phyloP scores from a whole-genome alignment of 2,113 vertebrate genomes.

The Melanerpes formicivorus region DNA sequence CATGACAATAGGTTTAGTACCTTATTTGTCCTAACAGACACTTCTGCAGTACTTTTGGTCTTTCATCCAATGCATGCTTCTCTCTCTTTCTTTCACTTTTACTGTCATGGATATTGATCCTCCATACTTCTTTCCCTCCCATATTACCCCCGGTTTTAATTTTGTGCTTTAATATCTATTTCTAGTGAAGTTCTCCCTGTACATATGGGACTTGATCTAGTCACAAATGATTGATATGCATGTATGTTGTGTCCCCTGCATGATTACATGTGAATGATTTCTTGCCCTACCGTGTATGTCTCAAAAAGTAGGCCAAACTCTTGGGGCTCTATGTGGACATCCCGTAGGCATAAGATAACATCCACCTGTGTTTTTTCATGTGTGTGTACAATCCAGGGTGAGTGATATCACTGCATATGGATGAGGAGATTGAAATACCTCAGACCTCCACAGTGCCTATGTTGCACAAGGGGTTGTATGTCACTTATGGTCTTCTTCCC shows the following conservation, averaged over 20 bases:
- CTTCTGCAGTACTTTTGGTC: not conserved
- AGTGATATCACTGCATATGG: not conserved
- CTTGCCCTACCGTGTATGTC: not conserved
- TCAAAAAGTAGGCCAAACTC: not conserved
- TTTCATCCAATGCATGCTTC: not conserved
- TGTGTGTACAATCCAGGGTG: not conserved
- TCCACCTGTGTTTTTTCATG: not conserved
- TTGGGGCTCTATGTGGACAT: not conserved
- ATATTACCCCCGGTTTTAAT: not conserved
- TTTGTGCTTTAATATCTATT: not conserved
- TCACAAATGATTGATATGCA: not conserved
- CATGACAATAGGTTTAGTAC: not conserved
- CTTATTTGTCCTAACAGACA: not conserved
- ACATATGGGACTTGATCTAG: fast-evolving
- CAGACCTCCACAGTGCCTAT: not conserved
- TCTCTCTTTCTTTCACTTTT: not conserved
- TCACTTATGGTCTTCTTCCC: not conserved
- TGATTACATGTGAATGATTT: fast-evolving
- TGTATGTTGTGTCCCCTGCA: not conserved
- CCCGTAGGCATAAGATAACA: not conserved
- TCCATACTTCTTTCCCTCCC: not conserved
- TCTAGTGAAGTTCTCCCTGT: not conserved
- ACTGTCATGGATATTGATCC: not conserved
- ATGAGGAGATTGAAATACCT: not conserved
- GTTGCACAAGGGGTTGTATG: not conserved